Evolutionary conservation across 1,140 invertebrate species (phyloP), one percentile per base, ranked within the genome.

Genomic region (Brachionus angularis): DNA sequence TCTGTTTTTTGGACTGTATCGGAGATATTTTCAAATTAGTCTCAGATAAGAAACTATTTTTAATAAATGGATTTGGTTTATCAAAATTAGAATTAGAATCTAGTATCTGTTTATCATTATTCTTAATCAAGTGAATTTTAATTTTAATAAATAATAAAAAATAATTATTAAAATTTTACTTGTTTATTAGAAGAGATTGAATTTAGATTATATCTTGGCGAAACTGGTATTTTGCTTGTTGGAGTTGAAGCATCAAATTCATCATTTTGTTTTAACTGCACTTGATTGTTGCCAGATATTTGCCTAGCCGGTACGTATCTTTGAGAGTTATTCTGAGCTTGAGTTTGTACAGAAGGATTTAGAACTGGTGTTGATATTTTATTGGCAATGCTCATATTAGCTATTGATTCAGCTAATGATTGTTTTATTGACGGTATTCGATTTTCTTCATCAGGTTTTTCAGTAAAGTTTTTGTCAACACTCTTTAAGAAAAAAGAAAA

Each of bases 381-480:
- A 16, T 58, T 58, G 14, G 39, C 14, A 23, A 21, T 29, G 14
- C 53, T 58, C n/a, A 58, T 10, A 4, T 31, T 36, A 23, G 33
- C 53, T 23, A 58, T 58, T 7, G 53, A 36, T 14, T 58, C 34
- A 23, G 31, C 53, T 16, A 58, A 36, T n/a, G 53, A 23, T 36
- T 36, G 53, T 25, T 58, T 58, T 21, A 58, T 23, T 21, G 53
- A 58, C 18, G 53, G 53, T 21, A 36, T 5, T 58, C 53, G 33
- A 21, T 58, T 58, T 21, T 58, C 53, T 36, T 58, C 53, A 16
- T 58, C 39, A 23, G 33, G 53, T n/a, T n/a, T n/a, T n/a, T n/a
- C n/a, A n/a, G n/a, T n/a, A 58, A 33, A 58, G 39, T 58, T 58
- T 58, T 58, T 58, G 23, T 58, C 53, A 36, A 58, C 53, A 58